A percentile compares a stretch with the other conserved stretches of the same genome.
These are phyloP conservation scores for Cephonodes hylas DNA, from an alignment of 2,888 invertebrate genomes.

Conservation along the genomic window DNA sequence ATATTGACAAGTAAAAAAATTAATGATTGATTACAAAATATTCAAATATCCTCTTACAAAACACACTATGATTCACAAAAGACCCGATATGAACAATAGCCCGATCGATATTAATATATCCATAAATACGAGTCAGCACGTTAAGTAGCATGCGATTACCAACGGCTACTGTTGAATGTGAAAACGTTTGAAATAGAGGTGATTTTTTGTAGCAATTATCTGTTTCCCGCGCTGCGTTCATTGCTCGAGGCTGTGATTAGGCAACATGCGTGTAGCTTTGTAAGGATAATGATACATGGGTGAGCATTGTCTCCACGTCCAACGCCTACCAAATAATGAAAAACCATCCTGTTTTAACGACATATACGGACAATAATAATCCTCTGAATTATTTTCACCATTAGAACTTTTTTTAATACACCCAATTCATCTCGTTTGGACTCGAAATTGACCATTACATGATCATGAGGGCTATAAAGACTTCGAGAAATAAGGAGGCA, in stretches of 20 bases:
- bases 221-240: slow-evolving; percentile 58
- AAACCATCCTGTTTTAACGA: no score
- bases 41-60: not conserved
- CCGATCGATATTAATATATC: no score
- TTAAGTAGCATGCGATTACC: slow-evolving; percentile 7
- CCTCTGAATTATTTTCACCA: no score
- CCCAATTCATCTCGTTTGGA: no score
- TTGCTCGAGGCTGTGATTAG: slow-evolving; percentile 48
- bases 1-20: no score
- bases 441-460: no score
- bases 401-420: no score
- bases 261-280: slow-evolving; percentile 26
- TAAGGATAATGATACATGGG: not conserved
- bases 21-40: no score
- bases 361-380: no score
- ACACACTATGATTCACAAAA: not conserved
- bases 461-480: no score
- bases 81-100: no score
- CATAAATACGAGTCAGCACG: not conserved
- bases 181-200: slow-evolving; percentile 53
- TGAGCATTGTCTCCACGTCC: not conserved
- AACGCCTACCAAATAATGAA: not conserved
- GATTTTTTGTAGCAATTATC: slow-evolving; percentile 54
- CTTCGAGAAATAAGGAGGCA: no score
- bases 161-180: slow-evolving; percentile 29